phyloP scores from a whole-genome alignment of 1,140 invertebrate species.

The Meloidogyne chitwoodi region DNA sequence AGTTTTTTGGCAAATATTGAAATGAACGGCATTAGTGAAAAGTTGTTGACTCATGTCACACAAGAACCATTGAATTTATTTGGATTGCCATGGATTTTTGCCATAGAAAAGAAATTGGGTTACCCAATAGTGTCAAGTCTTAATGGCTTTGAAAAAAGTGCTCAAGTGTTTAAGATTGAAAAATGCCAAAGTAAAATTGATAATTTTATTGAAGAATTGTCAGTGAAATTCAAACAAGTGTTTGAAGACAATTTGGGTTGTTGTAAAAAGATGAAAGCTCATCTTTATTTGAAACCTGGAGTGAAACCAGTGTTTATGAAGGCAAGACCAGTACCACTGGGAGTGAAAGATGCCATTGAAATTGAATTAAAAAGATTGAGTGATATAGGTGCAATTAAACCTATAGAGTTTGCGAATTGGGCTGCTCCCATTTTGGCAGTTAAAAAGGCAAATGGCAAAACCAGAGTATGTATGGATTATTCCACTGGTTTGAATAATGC shows the following conservation, averaged over 20 bases:
- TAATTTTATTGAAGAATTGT: neutral
- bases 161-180: too few species aligned
- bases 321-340: constrained; percentile 47
- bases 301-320: constrained; percentile 27
- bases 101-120: too few species aligned
- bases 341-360: constrained; percentile 44
- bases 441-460: neutral
- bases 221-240: neutral
- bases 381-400: constrained; percentile 40
- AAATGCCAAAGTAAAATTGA: too few species aligned
- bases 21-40: too few species aligned
- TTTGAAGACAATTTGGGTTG: constrained; percentile 7
- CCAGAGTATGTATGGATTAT: constrained; percentile 59
- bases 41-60: too few species aligned
- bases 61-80: too few species aligned
- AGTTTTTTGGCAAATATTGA: too few species aligned
- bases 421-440: too few species aligned
- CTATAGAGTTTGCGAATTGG: constrained; percentile 39
- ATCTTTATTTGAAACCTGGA: constrained; percentile 27
- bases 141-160: too few species aligned
- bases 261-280: constrained; percentile 32
- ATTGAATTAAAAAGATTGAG: constrained; percentile 48
- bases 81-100: too few species aligned
- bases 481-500: too few species aligned
- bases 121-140: too few species aligned